Evolutionary conservation across 2,113 vertebrate species (phyloP), one percentile per base, ranked within the genome.

Genomic region (Cichladusa arquata): DNA sequence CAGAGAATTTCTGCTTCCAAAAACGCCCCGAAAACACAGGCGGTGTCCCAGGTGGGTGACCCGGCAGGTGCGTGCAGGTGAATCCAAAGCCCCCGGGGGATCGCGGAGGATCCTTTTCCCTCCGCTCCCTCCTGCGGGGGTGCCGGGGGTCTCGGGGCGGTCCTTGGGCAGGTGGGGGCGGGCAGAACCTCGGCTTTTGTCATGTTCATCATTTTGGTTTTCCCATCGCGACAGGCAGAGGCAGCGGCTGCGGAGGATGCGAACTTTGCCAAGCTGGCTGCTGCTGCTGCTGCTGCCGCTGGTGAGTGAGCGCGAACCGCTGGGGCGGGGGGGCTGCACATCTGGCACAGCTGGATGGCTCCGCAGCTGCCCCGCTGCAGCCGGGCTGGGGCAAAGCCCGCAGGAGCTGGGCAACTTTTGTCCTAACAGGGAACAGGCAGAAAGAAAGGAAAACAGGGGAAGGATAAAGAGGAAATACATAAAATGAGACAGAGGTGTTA

Each of bases 261-360:
- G 23, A 89, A 95, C 66, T 97, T 95, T 95, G 87, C 17, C 9
- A 10, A 9, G 62, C 62, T 95, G 95, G 81, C 15, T 86, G 81
- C 15, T 86, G 72, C 26, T 89, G 72, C n/a, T n/a, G n/a, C 26
- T 89, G 50, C 86, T 96, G 0, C 92, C 97, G 29, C 90, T 91
- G 96, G 97, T 97, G 91, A 97, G 97, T 97, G 91, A 92, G 94
- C 9, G 61, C 29, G 22, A 8, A 10, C 5, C 25, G 31, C 50
- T 12, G 65, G 40, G 29, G 38, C 14, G 19, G 14, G 19, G 48
- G 11, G 5, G 8, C 4, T 0, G 19, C 51, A 72, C 86, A 85
- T 73, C 86, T 81, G 86, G 51, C 51, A 53, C 51, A 93, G 90
- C 84, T 91, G 93, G 77, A 38, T 47, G 77, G 61, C 20, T 45